phyloP scores from a whole-genome alignment of 2,113 vertebrate species.

The Engystomops pustulosus region DNA sequence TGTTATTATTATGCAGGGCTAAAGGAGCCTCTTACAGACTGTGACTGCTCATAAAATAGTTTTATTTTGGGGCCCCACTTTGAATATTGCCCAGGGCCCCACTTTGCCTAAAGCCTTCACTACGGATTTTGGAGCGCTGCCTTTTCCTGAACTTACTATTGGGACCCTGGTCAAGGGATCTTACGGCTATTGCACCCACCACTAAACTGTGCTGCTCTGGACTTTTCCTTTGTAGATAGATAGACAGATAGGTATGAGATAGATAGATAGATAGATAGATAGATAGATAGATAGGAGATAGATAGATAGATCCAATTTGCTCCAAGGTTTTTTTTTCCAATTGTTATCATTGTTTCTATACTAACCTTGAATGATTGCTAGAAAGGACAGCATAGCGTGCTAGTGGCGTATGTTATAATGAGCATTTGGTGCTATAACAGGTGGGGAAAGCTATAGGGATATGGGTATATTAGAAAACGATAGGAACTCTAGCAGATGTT shows the following conservation, averaged over 20 bases:
- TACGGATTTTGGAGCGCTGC: too few relatives aligned
- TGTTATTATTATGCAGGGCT: too few relatives aligned
- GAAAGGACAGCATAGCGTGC: slow-evolving; percentile 77
- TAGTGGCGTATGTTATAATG: slow-evolving; percentile 78
- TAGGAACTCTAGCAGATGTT: slow-evolving; percentile 83
- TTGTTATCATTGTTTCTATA: slow-evolving; percentile 73
- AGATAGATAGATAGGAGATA: neutral
- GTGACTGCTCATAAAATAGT: too few relatives aligned
- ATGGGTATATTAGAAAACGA: slow-evolving; percentile 80
- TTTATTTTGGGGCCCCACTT: too few relatives aligned
- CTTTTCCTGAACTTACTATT: too few relatives aligned
- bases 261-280: neutral
- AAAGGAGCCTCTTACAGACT: too few relatives aligned
- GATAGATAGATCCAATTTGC: neutral
- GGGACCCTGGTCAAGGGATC: too few relatives aligned
- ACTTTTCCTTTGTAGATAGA: too few relatives aligned
- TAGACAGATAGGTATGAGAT: neutral
- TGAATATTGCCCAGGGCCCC: too few relatives aligned
- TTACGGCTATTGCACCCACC: too few relatives aligned
- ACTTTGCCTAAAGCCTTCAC: too few relatives aligned
- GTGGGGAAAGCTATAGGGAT: slow-evolving; percentile 83
- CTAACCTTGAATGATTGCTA: slow-evolving; percentile 79
- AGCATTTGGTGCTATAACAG: slow-evolving; percentile 80
- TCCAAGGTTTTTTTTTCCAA: neutral
- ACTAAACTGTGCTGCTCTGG: too few relatives aligned